Evolutionary conservation across 2,113 vertebrate species (phyloP).

Genomic region (Ceuthmochares aereus): DNA sequence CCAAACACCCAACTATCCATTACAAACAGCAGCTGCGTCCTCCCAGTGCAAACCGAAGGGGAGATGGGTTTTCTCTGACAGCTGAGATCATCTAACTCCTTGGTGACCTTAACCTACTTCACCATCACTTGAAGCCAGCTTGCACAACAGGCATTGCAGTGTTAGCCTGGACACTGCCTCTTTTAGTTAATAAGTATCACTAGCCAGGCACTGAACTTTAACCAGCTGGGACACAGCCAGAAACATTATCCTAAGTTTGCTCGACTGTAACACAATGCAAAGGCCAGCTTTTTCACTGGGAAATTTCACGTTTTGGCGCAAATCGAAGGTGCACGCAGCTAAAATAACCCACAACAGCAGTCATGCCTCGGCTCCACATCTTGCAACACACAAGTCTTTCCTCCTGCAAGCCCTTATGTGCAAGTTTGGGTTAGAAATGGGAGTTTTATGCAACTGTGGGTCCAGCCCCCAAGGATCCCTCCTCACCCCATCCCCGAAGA

Average conservation of each 20-base stretch:
- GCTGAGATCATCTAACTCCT: neutral
- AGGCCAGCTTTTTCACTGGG: neutral
- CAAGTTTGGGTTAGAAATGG: neutral
- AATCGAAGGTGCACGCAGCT: neutral
- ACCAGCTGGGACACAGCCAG: neutral
- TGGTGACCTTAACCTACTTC: neutral
- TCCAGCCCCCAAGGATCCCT: no score
- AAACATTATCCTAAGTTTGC: neutral
- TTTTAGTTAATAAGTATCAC: neutral
- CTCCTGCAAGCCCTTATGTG: fast-evolving
- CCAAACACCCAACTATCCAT: neutral
- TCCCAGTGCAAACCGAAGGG: neutral
- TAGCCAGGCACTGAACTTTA: neutral
- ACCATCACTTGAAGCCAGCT: neutral
- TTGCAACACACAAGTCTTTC: fast-evolving
- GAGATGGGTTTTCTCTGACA: neutral
- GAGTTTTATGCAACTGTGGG: neutral
- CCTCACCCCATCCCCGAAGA: neutral
- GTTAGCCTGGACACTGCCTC: neutral
- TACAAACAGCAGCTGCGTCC: neutral
- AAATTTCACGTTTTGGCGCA: neutral
- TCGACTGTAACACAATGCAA: neutral
- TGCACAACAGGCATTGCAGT: fast-evolving
- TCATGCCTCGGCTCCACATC: fast-evolving
- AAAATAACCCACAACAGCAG: fast-evolving